These are phyloP conservation scores for Climacteris rufus DNA, from an alignment of 2,113 vertebrate species.

Conservation along the genomic window DNA sequence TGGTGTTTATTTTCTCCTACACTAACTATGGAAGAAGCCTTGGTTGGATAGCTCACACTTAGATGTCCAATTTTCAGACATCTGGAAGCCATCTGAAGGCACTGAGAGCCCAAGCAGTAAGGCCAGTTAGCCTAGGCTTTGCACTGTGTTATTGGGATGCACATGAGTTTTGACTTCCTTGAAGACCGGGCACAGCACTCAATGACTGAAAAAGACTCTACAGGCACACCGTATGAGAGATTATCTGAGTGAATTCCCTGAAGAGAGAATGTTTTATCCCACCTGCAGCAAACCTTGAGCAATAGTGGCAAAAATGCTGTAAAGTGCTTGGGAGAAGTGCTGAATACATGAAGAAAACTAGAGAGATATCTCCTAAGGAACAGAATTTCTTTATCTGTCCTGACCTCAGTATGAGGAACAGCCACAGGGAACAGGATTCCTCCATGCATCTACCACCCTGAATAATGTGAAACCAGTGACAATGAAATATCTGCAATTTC, in stretches of 20 bases:
- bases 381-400: conserved; percentile 35
- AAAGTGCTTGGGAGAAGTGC: not conserved
- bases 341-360: not conserved
- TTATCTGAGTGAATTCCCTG: conserved; percentile 6
- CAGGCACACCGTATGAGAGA: not conserved
- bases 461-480: conserved; percentile 13
- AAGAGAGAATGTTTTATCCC: not conserved
- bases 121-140: not conserved
- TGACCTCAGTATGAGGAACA: not conserved
- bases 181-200: not conserved
- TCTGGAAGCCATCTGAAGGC: conserved; percentile 22
- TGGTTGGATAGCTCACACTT: not conserved
- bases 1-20: conserved; percentile 18
- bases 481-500: conserved; percentile 34
- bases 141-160: not conserved
- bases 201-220: not conserved
- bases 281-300: not conserved
- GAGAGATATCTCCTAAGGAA: not conserved
- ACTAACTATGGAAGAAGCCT: not conserved
- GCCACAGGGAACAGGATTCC: conserved; percentile 24
- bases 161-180: not conserved
- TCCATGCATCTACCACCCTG: not conserved
- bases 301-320: not conserved
- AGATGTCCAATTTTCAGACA: not conserved
- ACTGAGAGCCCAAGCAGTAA: not conserved